A percentile compares a stretch with the other conserved stretches of the same genome.
These are phyloP conservation scores for Lamellibrachia luymesi DNA, from an alignment of 1,140 invertebrate species.

Conservation along the genomic window DNA sequence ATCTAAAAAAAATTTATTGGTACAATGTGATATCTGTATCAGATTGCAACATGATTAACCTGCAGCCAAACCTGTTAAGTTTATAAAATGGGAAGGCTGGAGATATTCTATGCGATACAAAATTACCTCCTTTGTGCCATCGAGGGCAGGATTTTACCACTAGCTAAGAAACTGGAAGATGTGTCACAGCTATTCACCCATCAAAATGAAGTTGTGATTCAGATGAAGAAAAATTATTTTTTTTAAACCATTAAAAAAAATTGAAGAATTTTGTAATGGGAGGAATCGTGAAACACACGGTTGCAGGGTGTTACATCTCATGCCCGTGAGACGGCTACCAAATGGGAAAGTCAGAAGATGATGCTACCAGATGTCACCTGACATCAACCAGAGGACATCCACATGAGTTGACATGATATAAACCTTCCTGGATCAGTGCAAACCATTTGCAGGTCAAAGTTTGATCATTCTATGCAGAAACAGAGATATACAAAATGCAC, in stretches of 20 bases:
- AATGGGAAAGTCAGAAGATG: neutral
- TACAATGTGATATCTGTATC: neutral
- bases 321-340: too few relatives aligned
- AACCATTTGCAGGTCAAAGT: neutral
- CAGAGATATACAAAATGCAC: neutral
- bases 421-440: neutral
- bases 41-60: neutral
- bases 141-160: too few relatives aligned
- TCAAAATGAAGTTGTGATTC: too few relatives aligned
- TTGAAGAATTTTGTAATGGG: too few relatives aligned
- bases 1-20: too few relatives aligned
- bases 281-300: too few relatives aligned
- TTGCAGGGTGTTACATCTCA: too few relatives aligned
- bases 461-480: neutral
- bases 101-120: too few relatives aligned
- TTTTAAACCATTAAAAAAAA: too few relatives aligned
- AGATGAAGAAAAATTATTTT: too few relatives aligned
- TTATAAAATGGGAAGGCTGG: neutral
- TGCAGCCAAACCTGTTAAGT: neutral
- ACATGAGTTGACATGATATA: neutral
- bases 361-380: neutral
- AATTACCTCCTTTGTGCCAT: neutral
- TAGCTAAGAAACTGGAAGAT: too few relatives aligned
- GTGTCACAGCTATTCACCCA: too few relatives aligned
- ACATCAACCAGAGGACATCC: neutral